Evolutionary conservation across 2,888 invertebrate genomes (phyloP), one percentile per base, ranked within the genome.

Genomic region (Drosophila borealis): DNA sequence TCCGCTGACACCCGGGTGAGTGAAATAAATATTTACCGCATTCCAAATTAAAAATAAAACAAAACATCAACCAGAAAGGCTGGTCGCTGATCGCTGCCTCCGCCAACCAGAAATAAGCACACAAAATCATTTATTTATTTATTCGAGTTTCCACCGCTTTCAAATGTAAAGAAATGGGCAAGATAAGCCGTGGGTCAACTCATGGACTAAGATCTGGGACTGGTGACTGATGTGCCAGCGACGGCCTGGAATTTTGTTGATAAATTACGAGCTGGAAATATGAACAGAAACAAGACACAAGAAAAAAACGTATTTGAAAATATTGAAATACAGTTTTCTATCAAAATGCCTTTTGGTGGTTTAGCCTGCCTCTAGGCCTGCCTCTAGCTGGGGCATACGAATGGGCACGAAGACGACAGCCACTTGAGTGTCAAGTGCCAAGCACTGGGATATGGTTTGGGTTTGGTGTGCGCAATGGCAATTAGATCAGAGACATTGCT

Each of bases 401-500:
- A 41, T 48, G 48, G 39, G 49, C 51, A 61, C 56, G 33, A 44
- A 49, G 34, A 37, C 42, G 54, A 48, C 19, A 39, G 51, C 34
- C 81, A 82, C 84, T 82, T 79, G 82, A 83, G 79, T 59, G 54
- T 85, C 85, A 77, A 83, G 83, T 83, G 74, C 51, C 77, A 69
- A 71, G 68, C 53, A 55, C 67, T 63, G 60, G 50, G 19, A 37
- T 44, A 36, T 17, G 46, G 14, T 8, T 49, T 45, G 41, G 25
- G 17, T 37, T 56, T 33, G 46, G 13, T 45, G 44, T 33, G 44
- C 45, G 70, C 68, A 68, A 62, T 71, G 57, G 80, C 80, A 78
- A 81, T 78, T 81, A 81, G 84, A 84, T 81, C 80, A 79, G 71
- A 84, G 78, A 82, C 85, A 82, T 83, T 66, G 80, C 81, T 83